phyloP scores from a whole-genome alignment of 2,888 invertebrate species.

The Callinectes sapidus region DNA sequence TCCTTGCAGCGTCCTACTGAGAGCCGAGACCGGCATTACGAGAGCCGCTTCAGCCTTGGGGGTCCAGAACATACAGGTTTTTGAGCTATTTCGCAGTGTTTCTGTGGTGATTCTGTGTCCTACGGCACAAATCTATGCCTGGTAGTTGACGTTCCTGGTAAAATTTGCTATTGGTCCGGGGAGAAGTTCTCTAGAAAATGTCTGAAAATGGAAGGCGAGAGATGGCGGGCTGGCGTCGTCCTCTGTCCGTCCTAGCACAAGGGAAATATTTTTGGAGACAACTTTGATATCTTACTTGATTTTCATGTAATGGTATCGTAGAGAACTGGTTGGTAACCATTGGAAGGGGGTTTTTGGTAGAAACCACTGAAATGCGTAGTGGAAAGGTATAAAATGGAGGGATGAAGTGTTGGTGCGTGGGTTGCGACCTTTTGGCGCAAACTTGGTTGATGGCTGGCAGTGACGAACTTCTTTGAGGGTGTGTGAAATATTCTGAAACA shows the following conservation, averaged over 20 bases:
- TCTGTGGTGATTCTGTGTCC: conserved; percentile 32
- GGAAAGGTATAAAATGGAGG: neutral
- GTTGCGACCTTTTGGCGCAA: conserved; percentile 66
- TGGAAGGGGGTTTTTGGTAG: neutral
- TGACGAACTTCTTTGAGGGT: conserved; percentile 46
- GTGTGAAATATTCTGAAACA: conserved; percentile 42
- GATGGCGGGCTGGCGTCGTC: conserved; percentile 33
- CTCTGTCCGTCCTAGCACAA: neutral
- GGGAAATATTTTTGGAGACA: neutral
- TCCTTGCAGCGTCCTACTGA: conserved; percentile 65
- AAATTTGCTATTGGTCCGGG: neutral
- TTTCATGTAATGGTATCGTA: neutral
- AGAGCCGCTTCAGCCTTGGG: conserved; percentile 8
- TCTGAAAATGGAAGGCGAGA: conserved; percentile 52
- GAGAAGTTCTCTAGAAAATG: conserved; percentile 42
- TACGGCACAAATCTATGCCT: conserved; percentile 9
- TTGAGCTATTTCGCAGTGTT: neutral
- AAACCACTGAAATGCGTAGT: neutral
- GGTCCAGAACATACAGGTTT: neutral
- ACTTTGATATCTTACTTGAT: neutral
- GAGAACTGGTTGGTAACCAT: neutral
- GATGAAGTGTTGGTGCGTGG: conserved; percentile 28
- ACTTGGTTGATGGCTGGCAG: conserved; percentile 40
- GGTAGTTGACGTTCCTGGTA: neutral
- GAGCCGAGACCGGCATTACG: conserved; percentile 66